These are phyloP conservation scores for Acrocephalus kingi DNA, from an alignment of 2,113 vertebrate genomes.

Conservation along the genomic window DNA sequence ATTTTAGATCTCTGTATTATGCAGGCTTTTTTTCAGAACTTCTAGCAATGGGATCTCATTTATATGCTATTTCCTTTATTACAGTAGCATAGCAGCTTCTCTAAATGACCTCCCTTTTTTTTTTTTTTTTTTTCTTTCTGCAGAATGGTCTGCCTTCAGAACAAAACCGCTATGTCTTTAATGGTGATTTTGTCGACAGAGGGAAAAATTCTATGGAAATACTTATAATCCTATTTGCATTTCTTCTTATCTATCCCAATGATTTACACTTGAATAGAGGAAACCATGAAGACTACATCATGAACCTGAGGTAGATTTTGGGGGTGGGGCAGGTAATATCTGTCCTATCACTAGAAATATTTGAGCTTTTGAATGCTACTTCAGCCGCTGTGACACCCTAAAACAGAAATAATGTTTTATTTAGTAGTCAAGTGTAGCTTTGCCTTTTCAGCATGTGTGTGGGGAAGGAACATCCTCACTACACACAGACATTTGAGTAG, in stretches of 20 bases:
- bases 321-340: background rate
- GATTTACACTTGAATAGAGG: conserved; percentile 93
- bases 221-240: conserved; percentile 87
- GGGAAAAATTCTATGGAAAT: conserved; percentile 92
- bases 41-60: background rate
- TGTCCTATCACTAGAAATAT: background rate
- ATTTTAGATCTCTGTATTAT: background rate
- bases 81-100: background rate
- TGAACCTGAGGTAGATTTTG: conserved; percentile 88
- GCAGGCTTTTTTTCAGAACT: background rate
- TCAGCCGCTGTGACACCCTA: background rate
- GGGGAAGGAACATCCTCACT: background rate
- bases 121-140: background rate
- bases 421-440: background rate
- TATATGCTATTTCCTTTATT: background rate
- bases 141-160: conserved; percentile 94
- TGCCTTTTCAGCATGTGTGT: background rate
- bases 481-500: background rate
- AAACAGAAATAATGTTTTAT: background rate
- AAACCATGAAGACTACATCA: conserved; percentile 95
- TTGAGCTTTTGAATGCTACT: background rate
- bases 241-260: conserved; percentile 90
- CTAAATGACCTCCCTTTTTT: background rate
- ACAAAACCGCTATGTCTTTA: conserved; percentile 90
- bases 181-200: conserved; percentile 97